phyloP scores from a whole-genome alignment of 1,140 invertebrate genomes.

The Pinna nobilis region DNA sequence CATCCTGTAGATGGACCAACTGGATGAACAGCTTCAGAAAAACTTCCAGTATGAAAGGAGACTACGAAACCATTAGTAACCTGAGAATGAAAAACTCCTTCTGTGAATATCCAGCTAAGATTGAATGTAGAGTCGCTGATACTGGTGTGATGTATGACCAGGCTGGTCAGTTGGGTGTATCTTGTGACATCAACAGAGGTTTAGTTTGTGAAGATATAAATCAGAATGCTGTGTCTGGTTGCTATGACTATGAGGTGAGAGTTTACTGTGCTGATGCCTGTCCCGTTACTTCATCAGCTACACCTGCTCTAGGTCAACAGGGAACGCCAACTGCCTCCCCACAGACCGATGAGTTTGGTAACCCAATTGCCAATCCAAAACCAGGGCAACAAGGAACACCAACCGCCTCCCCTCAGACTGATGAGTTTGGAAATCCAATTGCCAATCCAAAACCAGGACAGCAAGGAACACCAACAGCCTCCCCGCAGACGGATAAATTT shows the following conservation, averaged over 20 bases:
- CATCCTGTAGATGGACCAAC: slow-evolving; percentile 54
- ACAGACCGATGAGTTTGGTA: not conserved
- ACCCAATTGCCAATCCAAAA: slow-evolving; percentile 17
- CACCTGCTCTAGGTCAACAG: slow-evolving; percentile 3
- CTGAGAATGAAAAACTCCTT: slow-evolving; percentile 54
- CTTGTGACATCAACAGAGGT: slow-evolving; percentile 58
- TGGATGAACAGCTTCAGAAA: slow-evolving; percentile 53
- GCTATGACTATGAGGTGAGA: slow-evolving; percentile 60
- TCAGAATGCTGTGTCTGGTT: slow-evolving; percentile 44
- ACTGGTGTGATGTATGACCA: slow-evolving; percentile 42
- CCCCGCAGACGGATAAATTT: slow-evolving; percentile 14
- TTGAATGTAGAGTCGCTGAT: slow-evolving; percentile 33
- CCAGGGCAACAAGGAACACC: slow-evolving; percentile 15
- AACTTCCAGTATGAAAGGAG: slow-evolving; percentile 40
- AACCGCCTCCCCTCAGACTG: too few relatives aligned
- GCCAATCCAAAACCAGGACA: slow-evolving; percentile 8
- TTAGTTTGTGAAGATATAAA: slow-evolving; percentile 55
- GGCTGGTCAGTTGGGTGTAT: slow-evolving; percentile 50
- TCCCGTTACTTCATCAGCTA: slow-evolving; percentile 3
- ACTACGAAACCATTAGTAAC: slow-evolving; percentile 55
- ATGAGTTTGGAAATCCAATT: slow-evolving; percentile 5
- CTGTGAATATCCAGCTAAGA: slow-evolving; percentile 39
- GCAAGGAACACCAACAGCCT: slow-evolving; percentile 2
- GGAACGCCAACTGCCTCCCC: slow-evolving; percentile 21
- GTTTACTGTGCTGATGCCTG: slow-evolving; percentile 60